Evolutionary conservation across 2,797 vertebrate species (phyloP).

Genomic region (Cacajao melanocephalus): DNA sequence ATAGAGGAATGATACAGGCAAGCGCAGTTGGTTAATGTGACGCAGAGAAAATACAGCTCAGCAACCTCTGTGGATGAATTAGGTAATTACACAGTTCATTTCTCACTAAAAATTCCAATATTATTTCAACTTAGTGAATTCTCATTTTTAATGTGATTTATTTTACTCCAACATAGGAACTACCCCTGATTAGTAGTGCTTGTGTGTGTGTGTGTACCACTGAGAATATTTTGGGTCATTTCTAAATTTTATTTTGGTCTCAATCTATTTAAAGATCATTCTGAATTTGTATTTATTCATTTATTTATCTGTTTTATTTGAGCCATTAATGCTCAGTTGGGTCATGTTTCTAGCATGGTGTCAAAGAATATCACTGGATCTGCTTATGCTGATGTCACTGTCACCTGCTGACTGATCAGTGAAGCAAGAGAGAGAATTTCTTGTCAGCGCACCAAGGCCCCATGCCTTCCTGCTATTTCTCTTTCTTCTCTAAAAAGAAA

Average conservation of each 20-base stretch:
- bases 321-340: not conserved
- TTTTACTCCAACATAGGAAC: constrained; percentile 35
- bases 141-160: not conserved
- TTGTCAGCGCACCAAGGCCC: constrained; percentile 22
- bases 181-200: not conserved
- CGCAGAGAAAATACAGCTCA: not conserved
- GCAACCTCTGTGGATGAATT: not conserved
- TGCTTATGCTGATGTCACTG: constrained; percentile 13
- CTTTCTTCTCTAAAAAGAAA: constrained; percentile 78
- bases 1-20: not conserved
- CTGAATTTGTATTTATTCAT: not conserved
- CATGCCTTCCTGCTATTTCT: constrained; percentile 60
- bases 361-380: constrained; percentile 43
- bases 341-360: constrained; percentile 26
- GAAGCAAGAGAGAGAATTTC: constrained; percentile 50
- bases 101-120: not conserved
- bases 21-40: not conserved
- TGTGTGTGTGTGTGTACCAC: constrained; percentile 32
- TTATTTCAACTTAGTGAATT: not conserved
- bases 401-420: constrained; percentile 31
- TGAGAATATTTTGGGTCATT: constrained; percentile 61
- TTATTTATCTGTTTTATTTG: not conserved
- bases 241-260: constrained; percentile 78
- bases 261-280: constrained; percentile 60
- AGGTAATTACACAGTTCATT: not conserved